Percentiles rank a stretch among this genome's conserved stretches.
Conservation (phyloP, 2,113 vertebrate genomes). For the Thinocorus orbignyianus region DNA sequence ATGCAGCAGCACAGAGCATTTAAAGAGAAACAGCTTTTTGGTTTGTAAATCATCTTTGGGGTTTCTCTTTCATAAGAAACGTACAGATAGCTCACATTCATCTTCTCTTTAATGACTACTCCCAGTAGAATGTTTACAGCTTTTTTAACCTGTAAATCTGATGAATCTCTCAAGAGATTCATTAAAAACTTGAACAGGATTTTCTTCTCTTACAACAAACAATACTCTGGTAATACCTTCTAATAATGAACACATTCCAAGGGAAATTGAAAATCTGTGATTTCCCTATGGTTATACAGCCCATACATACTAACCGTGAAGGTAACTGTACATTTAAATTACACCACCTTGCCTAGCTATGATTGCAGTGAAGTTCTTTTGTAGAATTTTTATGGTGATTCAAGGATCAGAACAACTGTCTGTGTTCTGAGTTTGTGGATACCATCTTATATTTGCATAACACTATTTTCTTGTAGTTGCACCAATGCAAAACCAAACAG, state of each 20-base stretch:
- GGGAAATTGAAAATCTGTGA: slow-evolving; percentile 43
- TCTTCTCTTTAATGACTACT: slow-evolving; percentile 43
- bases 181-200: slow-evolving; percentile 72
- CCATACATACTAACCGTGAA: not conserved
- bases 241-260: slow-evolving; percentile 67
- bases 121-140: slow-evolving; percentile 59
- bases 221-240: slow-evolving; percentile 60
- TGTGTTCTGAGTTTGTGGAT: not conserved
- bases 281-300: slow-evolving; percentile 31
- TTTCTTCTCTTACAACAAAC: slow-evolving; percentile 70
- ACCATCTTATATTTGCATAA: not conserved
- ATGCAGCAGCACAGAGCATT: not conserved
- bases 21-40: not conserved
- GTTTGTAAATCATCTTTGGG: slow-evolving; percentile 17
- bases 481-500: not conserved
- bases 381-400: not conserved
- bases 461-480: not conserved
- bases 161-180: slow-evolving; percentile 73
- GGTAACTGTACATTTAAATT: not conserved
- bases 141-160: slow-evolving; percentile 69
- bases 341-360: not conserved
- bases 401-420: not conserved
- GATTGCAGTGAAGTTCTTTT: not conserved
- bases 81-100: slow-evolving; percentile 23
- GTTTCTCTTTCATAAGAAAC: slow-evolving; percentile 4